These are phyloP conservation scores for Octodonta nipae DNA, from an alignment of 2,888 invertebrate species.

Conservation along the genomic window DNA sequence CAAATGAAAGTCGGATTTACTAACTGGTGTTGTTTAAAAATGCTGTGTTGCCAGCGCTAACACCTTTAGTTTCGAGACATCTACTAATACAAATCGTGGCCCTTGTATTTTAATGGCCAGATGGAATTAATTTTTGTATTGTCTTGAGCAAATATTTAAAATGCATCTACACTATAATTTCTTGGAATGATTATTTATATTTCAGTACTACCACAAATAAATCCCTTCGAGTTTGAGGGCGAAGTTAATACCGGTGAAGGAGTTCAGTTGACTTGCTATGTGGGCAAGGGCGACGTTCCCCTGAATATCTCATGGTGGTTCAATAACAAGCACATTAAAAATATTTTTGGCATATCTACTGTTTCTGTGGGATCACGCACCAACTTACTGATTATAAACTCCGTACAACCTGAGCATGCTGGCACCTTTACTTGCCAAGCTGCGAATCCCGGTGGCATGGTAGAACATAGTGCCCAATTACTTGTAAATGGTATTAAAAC, in stretches of 20 bases:
- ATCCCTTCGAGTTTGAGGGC: slow-evolving; percentile 44
- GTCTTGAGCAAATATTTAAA: too few species aligned
- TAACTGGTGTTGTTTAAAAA: too few species aligned
- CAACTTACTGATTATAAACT: slow-evolving; percentile 49
- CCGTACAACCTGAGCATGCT: slow-evolving; percentile 50
- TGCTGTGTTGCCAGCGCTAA: too few species aligned
- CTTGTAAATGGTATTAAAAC: slow-evolving; percentile 59
- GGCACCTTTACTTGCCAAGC: slow-evolving; percentile 61
- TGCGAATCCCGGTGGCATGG: slow-evolving; percentile 51
- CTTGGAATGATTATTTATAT: too few species aligned
- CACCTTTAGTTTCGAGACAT: too few species aligned
- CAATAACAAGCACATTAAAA: slow-evolving; percentile 40
- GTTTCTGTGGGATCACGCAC: slow-evolving; percentile 39
- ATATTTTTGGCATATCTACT: slow-evolving; percentile 20
- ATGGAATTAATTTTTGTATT: too few species aligned
- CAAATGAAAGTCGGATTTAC: too few species aligned
- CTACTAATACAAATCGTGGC: too few species aligned
- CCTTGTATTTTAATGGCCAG: too few species aligned
- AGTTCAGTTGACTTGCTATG: slow-evolving; percentile 53
- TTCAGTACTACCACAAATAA: slow-evolving; percentile 40
- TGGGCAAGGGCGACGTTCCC: slow-evolving; percentile 60
- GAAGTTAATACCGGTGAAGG: slow-evolving; percentile 55
- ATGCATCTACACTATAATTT: too few species aligned
- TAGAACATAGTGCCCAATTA: slow-evolving; percentile 47
- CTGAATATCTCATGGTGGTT: slow-evolving; percentile 64